Base-by-base conservation (phyloP, 1,140 invertebrate genomes). In the Brachionus koreanus region DNA sequence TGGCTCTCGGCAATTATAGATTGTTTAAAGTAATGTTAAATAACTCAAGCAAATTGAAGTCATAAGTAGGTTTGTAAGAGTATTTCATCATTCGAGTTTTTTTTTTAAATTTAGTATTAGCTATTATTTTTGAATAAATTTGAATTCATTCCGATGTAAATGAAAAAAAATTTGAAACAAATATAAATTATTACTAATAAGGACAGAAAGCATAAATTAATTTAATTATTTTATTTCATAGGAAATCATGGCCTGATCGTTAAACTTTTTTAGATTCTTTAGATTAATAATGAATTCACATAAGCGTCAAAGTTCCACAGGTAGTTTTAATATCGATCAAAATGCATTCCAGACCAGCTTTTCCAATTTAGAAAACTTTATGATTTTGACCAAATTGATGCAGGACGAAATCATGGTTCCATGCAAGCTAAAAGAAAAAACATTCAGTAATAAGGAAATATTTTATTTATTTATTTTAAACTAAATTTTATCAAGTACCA, bases 311-410 rank as follows among this genome's bases (percentile, higher is more conserved):
- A 65, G 49, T 43, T 79, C 76, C 2, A 79, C 46, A 5, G 61
- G 76, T 16, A 79, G 76, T 37, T 79, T 79, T 16, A 79, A n/a
- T 13, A 61, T 79, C 6, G 76, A 79, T n/a, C 69, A 74, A 10
- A 46, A 43, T 49, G 19, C 46, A 10, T 65, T 79, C 13, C 46
- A 61, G 49, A 79, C 46, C 19, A 79, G 76, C 19, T 79, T 79
- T 79, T 79, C 76, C 35, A 79, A 61, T 61, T 25, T 79, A n/a
- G 76, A 79, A 79, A 79, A 79, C 42, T 79, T 79, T 42, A 79
- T 79, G 76, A 79, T 79, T 9, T 33, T 79, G 16, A 65, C 76
- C 1, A 57, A 79, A 29, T 35, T 61, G 35, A 79, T 79, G 76
- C 76, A 79, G 35, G 76, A 79, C 61, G 76, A 79, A 37, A 79